Evolutionary conservation across 2,888 invertebrate genomes (phyloP).

Genomic region (Chirona hameri): DNA sequence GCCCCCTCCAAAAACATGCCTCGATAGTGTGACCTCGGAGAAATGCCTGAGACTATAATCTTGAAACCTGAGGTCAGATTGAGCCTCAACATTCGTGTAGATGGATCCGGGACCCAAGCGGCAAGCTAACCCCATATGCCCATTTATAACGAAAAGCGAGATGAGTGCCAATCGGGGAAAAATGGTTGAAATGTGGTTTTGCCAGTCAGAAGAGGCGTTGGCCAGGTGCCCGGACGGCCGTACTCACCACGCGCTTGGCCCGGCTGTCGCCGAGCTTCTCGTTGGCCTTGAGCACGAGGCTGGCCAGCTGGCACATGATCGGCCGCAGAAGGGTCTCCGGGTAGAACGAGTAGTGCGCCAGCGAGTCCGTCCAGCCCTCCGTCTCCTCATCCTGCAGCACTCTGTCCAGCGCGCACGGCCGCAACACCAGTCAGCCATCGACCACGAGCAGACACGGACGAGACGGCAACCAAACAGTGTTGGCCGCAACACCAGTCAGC

Average conservation of each 20-base stretch:
- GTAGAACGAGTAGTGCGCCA: conserved; percentile 74
- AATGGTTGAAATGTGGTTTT: no score
- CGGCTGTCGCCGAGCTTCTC: background rate
- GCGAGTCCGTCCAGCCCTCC: conserved; percentile 50
- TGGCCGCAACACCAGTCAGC: conserved; percentile 23
- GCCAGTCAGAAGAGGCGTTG: no score
- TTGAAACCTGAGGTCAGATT: no score
- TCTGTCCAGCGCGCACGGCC: conserved; percentile 37
- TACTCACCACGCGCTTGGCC: conserved; percentile 1
- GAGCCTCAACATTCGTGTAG: no score
- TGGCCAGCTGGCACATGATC: conserved; percentile 65
- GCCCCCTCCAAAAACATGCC: no score
- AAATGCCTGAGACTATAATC: no score
- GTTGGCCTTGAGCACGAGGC: conserved; percentile 59
- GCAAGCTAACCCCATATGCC: no score
- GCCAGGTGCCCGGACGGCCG: no score
- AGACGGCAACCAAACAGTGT: background rate
- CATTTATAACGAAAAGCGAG: no score
- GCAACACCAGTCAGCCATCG: background rate
- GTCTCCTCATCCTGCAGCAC: conserved; percentile 47
- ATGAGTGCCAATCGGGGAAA: no score
- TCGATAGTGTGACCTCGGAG: no score
- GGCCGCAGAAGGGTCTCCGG: conserved; percentile 63
- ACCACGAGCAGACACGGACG: background rate
- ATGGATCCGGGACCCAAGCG: no score